A percentile compares a stretch with the other conserved stretches of the same genome.
Conservation (phyloP, 2,888 invertebrate species). For the Lacanobia oleracea region DNA sequence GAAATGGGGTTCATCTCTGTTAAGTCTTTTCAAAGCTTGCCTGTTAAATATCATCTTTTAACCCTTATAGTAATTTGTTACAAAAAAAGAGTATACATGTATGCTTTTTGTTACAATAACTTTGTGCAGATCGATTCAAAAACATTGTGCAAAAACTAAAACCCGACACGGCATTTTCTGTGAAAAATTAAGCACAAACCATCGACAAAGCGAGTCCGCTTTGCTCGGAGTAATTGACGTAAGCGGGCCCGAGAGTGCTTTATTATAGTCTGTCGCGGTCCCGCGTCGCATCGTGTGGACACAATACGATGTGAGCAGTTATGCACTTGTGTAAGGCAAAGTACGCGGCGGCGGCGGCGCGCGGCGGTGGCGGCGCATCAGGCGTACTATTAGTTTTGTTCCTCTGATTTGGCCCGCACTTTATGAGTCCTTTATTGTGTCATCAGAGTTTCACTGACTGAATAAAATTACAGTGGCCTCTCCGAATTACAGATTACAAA, state of each 20-base stretch:
- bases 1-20: no score
- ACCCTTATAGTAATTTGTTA: no score
- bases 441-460: no score
- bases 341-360: not conserved
- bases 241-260: slow-evolving; percentile 56
- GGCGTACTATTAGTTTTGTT: slow-evolving; percentile 37
- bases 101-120: not conserved
- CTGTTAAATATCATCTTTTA: no score
- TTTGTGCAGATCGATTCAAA: not conserved
- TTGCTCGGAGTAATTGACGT: slow-evolving; percentile 50
- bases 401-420: slow-evolving; percentile 12
- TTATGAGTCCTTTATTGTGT: slow-evolving; percentile 13
- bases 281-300: not conserved
- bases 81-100: no score
- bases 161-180: slow-evolving; percentile 26
- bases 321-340: slow-evolving; percentile 50
- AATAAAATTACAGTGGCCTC: no score
- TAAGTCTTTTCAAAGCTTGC: no score
- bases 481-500: no score
- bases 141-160: not conserved
- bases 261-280: slow-evolving; percentile 40
- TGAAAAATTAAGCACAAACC: slow-evolving; percentile 40
- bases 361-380: no score
- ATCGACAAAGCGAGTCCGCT: slow-evolving; percentile 36
- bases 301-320: slow-evolving; percentile 41